Conservation (phyloP, 2,888 invertebrate species). For the Lasius platythorax region DNA sequence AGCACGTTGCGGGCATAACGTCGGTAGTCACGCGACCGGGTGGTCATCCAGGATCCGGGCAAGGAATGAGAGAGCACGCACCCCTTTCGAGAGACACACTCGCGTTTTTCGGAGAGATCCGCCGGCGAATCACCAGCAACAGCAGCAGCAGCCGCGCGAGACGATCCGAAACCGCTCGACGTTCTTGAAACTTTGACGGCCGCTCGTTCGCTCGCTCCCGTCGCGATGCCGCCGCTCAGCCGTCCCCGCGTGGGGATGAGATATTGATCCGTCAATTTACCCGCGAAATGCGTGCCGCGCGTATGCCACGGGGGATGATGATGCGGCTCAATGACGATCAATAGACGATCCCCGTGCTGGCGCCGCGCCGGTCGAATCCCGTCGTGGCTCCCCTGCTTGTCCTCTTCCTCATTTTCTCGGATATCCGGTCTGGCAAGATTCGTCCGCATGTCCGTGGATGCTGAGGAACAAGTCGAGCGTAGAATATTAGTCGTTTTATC, state of each 20-base stretch:
- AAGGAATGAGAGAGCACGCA: neutral
- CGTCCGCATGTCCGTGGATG: neutral
- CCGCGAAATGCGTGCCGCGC: slow-evolving; percentile 69
- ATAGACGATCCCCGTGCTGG: slow-evolving; percentile 10
- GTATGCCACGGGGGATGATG: slow-evolving; percentile 27
- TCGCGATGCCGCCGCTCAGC: slow-evolving; percentile 64
- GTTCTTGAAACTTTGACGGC: slow-evolving; percentile 41
- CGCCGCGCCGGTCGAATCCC: neutral
- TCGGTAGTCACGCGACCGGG: slow-evolving; percentile 12
- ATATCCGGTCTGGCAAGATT: neutral
- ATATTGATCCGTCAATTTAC: slow-evolving; percentile 77
- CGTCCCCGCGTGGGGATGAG: slow-evolving; percentile 73
- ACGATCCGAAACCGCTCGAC: slow-evolving; percentile 54
- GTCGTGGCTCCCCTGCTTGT: neutral
- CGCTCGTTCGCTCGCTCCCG: slow-evolving; percentile 19
- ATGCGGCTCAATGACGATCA: slow-evolving; percentile 42
- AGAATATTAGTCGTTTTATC: neutral
- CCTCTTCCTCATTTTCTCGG: neutral
- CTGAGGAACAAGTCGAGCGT: neutral
- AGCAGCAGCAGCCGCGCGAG: slow-evolving; percentile 28
- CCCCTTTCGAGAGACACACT: neutral
- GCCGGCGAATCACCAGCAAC: slow-evolving; percentile 6
- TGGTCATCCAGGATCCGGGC: slow-evolving; percentile 38
- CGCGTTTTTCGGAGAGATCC: neutral
- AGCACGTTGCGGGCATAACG: slow-evolving; percentile 40